Evolutionary conservation across 2,797 vertebrate genomes (phyloP).

Genomic region (Clarias fuscus): DNA sequence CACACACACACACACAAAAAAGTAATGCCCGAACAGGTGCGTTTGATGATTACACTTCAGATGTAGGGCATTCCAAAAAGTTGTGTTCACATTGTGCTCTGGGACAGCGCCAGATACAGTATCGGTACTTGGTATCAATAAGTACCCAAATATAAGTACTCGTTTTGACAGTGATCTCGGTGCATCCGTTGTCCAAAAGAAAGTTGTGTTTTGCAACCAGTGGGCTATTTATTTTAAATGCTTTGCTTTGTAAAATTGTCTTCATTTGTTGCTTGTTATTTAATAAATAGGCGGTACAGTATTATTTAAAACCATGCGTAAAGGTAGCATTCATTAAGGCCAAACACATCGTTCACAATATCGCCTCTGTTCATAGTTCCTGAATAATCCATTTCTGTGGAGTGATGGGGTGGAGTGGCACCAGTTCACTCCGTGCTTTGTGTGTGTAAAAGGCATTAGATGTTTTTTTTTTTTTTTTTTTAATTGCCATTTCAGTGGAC

Average conservation of each 20-base stretch:
- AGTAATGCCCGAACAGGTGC: too few species aligned
- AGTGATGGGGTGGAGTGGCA: slow-evolving; percentile 27
- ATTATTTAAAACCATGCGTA: not conserved
- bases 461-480: not conserved
- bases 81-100: too few species aligned
- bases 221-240: too few species aligned
- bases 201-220: not conserved
- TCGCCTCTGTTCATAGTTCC: not conserved
- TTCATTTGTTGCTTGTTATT: too few species aligned
- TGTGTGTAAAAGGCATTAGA: slow-evolving; percentile 3
- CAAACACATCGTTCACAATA: not conserved
- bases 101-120: too few species aligned
- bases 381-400: not conserved
- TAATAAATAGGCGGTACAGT: not conserved
- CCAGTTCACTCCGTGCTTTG: slow-evolving; percentile 1
- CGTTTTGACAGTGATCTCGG: too few species aligned
- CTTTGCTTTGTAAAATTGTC: not conserved
- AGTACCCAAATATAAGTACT: too few species aligned
- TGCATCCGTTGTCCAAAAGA: not conserved
- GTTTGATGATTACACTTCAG: too few species aligned
- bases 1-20: too few species aligned
- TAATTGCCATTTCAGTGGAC: slow-evolving; percentile 1
- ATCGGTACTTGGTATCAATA: too few species aligned
- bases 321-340: not conserved
- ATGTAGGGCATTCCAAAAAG: too few species aligned